Conservation (phyloP, 2,113 vertebrate species). For the Nyctibius bracteatus region DNA sequence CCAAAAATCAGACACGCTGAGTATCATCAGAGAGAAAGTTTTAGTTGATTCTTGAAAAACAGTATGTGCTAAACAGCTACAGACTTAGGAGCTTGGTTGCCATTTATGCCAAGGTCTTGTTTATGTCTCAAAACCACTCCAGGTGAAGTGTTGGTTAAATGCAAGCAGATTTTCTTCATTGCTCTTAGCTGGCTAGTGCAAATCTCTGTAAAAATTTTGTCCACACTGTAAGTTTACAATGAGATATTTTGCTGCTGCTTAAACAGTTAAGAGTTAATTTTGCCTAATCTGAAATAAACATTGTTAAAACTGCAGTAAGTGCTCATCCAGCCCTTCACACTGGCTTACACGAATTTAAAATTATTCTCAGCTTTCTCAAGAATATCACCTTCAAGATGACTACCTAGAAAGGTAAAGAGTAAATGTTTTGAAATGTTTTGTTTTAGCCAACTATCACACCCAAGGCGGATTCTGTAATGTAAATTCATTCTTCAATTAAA, state of each 20-base stretch:
- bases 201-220: not conserved
- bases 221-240: not conserved
- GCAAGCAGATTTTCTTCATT: not conserved
- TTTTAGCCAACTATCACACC: not conserved
- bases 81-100: not conserved
- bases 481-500: not conserved
- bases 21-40: not conserved
- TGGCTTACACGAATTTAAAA: not conserved
- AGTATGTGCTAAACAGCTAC: not conserved
- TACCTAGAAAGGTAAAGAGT: not conserved
- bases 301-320: not conserved
- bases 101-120: not conserved
- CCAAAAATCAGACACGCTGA: not conserved
- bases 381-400: not conserved
- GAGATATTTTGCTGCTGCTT: not conserved
- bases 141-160: not conserved
- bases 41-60: not conserved
- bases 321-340: not conserved
- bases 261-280: not conserved
- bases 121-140: not conserved
- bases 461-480: not conserved
- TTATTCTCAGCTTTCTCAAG: not conserved
- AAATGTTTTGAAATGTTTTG: not conserved
- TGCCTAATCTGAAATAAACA: not conserved
- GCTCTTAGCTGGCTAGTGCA: not conserved